These are phyloP conservation scores for Bursaphelenchus mucronatus DNA, from an alignment of 1,140 invertebrate genomes.

Conservation along the genomic window DNA sequence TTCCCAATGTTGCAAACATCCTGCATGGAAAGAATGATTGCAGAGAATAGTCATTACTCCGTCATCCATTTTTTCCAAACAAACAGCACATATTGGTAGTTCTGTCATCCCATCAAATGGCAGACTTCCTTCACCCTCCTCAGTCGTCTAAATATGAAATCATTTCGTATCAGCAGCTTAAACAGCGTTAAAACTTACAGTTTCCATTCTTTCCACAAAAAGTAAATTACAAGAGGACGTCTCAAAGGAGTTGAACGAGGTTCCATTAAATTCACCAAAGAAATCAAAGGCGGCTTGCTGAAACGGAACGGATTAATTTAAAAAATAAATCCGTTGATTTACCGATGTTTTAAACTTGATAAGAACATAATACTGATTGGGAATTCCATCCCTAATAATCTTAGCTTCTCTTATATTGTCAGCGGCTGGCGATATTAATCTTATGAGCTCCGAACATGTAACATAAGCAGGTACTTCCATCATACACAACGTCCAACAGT, in stretches of 20 bases:
- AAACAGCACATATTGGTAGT: conserved; percentile 93
- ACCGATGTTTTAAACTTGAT: conserved; percentile 67
- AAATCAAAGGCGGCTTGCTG: conserved; percentile 81
- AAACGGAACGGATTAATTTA: conserved; percentile 53
- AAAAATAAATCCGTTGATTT: conserved; percentile 13
- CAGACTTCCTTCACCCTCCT: conserved; percentile 19
- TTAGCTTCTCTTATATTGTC: conserved; percentile 80
- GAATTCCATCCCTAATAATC: conserved; percentile 76
- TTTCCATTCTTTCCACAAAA: conserved; percentile 88
- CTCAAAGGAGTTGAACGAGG: conserved; percentile 85
- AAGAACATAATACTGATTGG: conserved; percentile 95
- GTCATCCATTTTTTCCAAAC: conserved; percentile 85
- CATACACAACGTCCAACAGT: conserved; percentile 81
- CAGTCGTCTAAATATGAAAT: conserved; percentile 25
- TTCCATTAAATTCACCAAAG: conserved; percentile 84
- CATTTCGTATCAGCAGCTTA: not conserved
- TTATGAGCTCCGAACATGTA: conserved; percentile 84
- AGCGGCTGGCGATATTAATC: conserved; percentile 85
- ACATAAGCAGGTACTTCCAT: conserved; percentile 84
- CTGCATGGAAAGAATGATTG: conserved; percentile 93
- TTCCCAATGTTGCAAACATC: conserved; percentile 81
- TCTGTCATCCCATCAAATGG: conserved; percentile 68
- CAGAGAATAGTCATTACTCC: conserved; percentile 94
- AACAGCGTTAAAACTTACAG: conserved; percentile 61
- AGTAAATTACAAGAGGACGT: conserved; percentile 84